Conservation (phyloP, 2,888 invertebrate species). For the Anaspis maculata region DNA sequence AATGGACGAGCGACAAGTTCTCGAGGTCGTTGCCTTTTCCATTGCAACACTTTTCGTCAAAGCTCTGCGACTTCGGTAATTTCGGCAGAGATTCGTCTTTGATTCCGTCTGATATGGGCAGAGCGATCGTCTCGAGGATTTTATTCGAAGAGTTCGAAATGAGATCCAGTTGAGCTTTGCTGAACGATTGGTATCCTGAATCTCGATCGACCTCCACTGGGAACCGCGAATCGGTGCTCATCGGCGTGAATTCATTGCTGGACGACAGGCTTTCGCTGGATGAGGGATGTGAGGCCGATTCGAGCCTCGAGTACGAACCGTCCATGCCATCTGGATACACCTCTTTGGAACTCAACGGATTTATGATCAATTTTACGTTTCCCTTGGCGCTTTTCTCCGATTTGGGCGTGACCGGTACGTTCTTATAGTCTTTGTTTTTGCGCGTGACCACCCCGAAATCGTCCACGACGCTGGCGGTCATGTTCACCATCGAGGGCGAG, state of each 20-base stretch:
- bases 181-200: constrained; percentile 34
- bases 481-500: constrained; percentile 32
- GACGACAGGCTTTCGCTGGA: constrained; percentile 36
- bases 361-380: constrained; percentile 40
- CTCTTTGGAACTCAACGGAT: constrained; percentile 40
- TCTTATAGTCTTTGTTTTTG: constrained; percentile 39
- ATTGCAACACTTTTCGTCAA: constrained; percentile 37
- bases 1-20: constrained; percentile 43
- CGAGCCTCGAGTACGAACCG: constrained; percentile 37
- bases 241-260: constrained; percentile 31
- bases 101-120: constrained; percentile 38
- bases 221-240: constrained; percentile 20
- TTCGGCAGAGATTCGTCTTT: constrained; percentile 23
- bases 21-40: constrained; percentile 39
- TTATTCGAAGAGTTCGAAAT: constrained; percentile 15
- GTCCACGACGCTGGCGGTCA: constrained; percentile 38
- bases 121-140: constrained; percentile 36
- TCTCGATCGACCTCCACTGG: constrained; percentile 25
- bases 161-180: constrained; percentile 22
- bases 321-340: constrained; percentile 39
- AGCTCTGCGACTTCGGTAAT: constrained; percentile 38
- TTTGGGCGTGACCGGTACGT: constrained; percentile 18
- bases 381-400: constrained; percentile 27
- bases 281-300: constrained; percentile 28
- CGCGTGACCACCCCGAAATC: constrained; percentile 36